phyloP scores from a whole-genome alignment of 2,888 invertebrate genomes.

The Ecliptopera silaceata region DNA sequence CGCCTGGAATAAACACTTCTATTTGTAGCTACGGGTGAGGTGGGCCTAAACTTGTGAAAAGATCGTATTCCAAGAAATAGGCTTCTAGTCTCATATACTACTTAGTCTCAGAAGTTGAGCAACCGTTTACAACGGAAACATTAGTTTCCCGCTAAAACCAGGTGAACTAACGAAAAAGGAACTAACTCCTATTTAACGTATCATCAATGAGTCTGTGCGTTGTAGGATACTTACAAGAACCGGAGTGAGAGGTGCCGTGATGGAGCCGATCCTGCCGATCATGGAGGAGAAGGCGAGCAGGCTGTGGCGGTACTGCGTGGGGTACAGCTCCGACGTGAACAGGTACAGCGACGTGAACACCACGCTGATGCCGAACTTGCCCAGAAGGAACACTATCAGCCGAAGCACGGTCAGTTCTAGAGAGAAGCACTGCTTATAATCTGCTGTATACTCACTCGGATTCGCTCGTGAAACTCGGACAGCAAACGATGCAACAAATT shows the following conservation, averaged over 20 bases:
- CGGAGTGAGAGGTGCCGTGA: constrained; percentile 87
- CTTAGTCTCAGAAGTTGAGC: too few species aligned
- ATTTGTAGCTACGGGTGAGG: too few species aligned
- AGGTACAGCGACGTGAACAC: constrained; percentile 86
- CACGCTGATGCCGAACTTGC: constrained; percentile 86
- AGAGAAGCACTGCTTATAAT: background rate
- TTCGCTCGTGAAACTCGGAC: too few species aligned
- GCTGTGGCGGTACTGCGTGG: constrained; percentile 86
- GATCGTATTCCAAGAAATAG: too few species aligned
- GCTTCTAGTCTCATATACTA: too few species aligned
- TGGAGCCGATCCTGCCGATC: constrained; percentile 87
- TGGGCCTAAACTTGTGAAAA: too few species aligned
- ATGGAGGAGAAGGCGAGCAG: constrained; percentile 87
- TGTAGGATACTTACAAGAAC: constrained; percentile 74
- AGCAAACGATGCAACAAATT: too few species aligned
- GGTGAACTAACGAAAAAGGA: too few species aligned
- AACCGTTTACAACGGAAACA: too few species aligned
- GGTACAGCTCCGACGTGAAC: constrained; percentile 88
- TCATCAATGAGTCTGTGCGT: background rate
- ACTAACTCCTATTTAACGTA: too few species aligned
- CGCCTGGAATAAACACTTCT: constrained; percentile 43
- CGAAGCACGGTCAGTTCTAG: constrained; percentile 60
- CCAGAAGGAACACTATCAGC: constrained; percentile 80
- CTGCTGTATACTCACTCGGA: background rate
- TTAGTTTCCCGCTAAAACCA: too few species aligned